Base-by-base conservation (phyloP, 2,113 vertebrate species). In the Daboia siamensis region DNA sequence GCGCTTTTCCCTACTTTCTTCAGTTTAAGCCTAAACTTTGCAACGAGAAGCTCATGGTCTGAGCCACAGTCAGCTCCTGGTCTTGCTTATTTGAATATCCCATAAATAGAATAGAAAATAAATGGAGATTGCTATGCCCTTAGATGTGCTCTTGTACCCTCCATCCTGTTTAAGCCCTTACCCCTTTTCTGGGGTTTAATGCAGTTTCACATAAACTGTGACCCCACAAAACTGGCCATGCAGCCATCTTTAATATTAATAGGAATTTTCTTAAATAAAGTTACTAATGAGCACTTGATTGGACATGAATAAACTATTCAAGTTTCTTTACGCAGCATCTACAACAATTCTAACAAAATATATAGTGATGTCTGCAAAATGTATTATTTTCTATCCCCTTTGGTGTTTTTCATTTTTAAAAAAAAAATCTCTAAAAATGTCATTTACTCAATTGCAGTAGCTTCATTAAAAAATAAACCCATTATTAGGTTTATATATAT, bases 371-470 rank as follows among this genome's bases (percentile, higher is more conserved):
- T 46, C 92, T 87, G 26, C 56, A 57, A 48, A 9, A 86, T 89
- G 3, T 74, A 91, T 80, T 87, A 93, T 88, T 55, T 91, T 56
- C 55, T 93, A 51, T 93, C 94, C 23, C 87, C 55, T 92, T 90
- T 74, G 24, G 92, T 87, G 90, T 93, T 90, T 86, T 93, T 56
- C 9, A 93, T 94, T 94, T 93, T 94, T 93, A 86, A 17, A 0
- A 29, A 86, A 85, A 86, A 48, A 48, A 92, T 87, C 80, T 91
- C 88, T 55, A 89, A 61, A 61, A 90, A 61, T 51, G 21, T 44
- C 59, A 89, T 56, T 94, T 95, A 91, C 90, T 95, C 52, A 46
- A 74, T 52, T 95, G 86, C 69, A 87, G 92, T 93, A 64, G 92
- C 46, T 91, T 92, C 48, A 29, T 92, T 0, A 24, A 80, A 88